Conservation (phyloP, 2,797 vertebrate species). For the Oreochromis grahami region DNA sequence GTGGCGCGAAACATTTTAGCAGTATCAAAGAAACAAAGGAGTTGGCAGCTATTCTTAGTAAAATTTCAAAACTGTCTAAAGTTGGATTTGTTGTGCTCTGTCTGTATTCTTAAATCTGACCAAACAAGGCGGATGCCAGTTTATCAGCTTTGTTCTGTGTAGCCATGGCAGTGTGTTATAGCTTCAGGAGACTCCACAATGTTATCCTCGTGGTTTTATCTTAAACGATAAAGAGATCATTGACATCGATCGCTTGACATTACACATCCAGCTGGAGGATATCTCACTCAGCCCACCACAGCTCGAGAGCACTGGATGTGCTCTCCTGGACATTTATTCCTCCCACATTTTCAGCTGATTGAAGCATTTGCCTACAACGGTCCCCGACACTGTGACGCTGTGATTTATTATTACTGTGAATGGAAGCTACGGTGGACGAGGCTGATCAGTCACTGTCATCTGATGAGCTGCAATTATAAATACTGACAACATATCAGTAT, state of each 20-base stretch:
- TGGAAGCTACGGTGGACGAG: neutral
- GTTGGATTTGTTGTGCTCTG: neutral
- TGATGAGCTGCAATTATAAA: neutral
- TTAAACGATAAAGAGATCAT: neutral
- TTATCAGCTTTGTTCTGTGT: neutral
- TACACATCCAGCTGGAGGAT: neutral
- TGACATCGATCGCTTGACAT: neutral
- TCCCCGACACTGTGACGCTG: neutral
- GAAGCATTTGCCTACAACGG: neutral
- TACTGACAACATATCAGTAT: neutral
- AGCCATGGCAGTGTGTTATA: neutral
- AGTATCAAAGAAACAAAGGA: neutral
- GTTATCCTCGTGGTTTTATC: neutral
- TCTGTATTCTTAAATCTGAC: neutral
- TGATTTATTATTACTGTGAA: neutral
- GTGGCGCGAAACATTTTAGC: neutral
- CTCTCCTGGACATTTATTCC: neutral
- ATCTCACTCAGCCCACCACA: neutral
- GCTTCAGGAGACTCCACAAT: neutral
- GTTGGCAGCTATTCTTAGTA: neutral
- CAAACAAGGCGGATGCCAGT: neutral
- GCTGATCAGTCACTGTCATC: neutral
- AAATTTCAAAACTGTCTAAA: neutral
- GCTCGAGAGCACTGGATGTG: neutral
- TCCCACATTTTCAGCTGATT: neutral